Conservation (phyloP, 2,113 vertebrate genomes). For the Xiphophorus hellerii region DNA sequence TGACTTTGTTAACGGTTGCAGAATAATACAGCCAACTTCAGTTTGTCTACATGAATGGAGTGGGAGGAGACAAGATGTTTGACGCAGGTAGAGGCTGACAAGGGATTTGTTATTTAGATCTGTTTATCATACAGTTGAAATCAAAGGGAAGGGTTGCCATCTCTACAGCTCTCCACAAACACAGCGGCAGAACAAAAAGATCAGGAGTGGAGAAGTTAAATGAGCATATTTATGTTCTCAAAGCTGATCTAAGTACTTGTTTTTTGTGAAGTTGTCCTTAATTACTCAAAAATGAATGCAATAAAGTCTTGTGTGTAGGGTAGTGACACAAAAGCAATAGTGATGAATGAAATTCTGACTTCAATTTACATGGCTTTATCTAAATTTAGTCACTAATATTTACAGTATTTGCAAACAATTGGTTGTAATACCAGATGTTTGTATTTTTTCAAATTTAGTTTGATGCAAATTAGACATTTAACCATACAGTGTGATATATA, state of each 20-base stretch:
- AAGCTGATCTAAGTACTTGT: not conserved
- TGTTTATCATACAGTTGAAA: constrained; percentile 15
- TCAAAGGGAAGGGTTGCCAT: constrained; percentile 6
- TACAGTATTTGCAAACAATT: too few relatives aligned
- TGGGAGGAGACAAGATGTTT: constrained; percentile 35
- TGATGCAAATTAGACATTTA: not conserved
- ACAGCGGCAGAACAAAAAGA: not conserved
- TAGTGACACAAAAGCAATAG: too few relatives aligned
- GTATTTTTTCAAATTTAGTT: too few relatives aligned
- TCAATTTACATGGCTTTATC: too few relatives aligned
- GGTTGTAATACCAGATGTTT: too few relatives aligned
- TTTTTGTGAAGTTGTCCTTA: too few relatives aligned
- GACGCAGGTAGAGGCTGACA: constrained; percentile 30
- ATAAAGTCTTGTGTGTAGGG: too few relatives aligned
- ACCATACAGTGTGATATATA: not conserved
- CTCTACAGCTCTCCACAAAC: not conserved
- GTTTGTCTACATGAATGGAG: not conserved
- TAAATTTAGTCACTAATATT: too few relatives aligned
- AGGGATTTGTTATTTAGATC: constrained; percentile 12
- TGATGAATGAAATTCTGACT: too few relatives aligned
- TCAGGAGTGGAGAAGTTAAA: not conserved
- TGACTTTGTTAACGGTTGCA: not conserved
- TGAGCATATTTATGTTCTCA: not conserved
- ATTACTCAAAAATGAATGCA: too few relatives aligned
- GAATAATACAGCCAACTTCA: not conserved